Evolutionary conservation across 2,888 invertebrate genomes (phyloP), one percentile per base, ranked within the genome.

Genomic region (Stratiomys singularior): DNA sequence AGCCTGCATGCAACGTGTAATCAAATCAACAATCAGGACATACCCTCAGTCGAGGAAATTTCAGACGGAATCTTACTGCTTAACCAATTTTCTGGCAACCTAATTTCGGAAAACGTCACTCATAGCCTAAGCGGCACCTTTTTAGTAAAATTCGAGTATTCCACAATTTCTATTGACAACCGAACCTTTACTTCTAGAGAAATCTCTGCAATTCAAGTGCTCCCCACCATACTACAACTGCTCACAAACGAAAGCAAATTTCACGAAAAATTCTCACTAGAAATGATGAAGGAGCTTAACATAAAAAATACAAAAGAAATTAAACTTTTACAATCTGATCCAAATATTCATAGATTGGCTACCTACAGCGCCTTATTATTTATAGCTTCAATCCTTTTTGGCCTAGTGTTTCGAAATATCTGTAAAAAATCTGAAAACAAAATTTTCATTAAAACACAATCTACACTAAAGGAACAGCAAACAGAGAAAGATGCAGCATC

Each of bases 241-340:
- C 56, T 56, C 13, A 18, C 56, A 56, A 56, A 18, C 56, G 56
- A 56, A 18, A 56, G 56, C 56, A 18, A 15, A 15, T 18, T 15
- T 56, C 18, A 56, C 13, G 18, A 56, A 56, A 18, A 56, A 56
- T 18, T n/a, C n/a, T n/a, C n/a, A n/a, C n/a, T n/a, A n/a, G n/a
- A n/a, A n/a, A n/a, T n/a, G n/a, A n/a, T n/a, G n/a, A n/a, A n/a
- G n/a, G n/a, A n/a, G n/a, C n/a, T 56, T 18, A 9, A 18, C 18
- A 56, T 18, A 56, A 56, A 56, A 15, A 56, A 56, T 18, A 56
- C 56, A 56, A 56, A 56, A 18, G 18, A 56, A 56, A n/a, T n/a
- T n/a, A n/a, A 56, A 18, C 56, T 56, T 56, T 56, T 56, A 56
- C 18, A 56, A n/a, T 56, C 56, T 18, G 56, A 56, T 56, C 56